Conservation (phyloP, 1,140 invertebrate genomes). For the Dolichoris vasculosae region DNA sequence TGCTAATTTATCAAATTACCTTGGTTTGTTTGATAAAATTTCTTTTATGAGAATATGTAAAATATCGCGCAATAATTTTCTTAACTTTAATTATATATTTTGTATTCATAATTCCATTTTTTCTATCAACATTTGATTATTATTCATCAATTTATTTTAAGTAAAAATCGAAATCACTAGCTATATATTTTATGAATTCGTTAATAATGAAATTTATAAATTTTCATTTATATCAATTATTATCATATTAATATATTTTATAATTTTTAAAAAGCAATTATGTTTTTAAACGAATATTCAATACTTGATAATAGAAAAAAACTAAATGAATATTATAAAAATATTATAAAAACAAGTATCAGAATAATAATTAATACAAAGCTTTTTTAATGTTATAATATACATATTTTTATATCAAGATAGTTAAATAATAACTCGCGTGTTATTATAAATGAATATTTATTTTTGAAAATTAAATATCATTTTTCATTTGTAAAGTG, state of each 20-base stretch:
- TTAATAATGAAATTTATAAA: too few relatives aligned
- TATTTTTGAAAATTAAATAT: background rate
- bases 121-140: background rate
- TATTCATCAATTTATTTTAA: background rate
- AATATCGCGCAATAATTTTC: slow-evolving; percentile 10
- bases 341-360: too few relatives aligned
- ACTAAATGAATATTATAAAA: too few relatives aligned
- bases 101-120: background rate
- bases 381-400: background rate
- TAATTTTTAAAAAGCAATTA: too few relatives aligned
- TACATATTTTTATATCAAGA: background rate
- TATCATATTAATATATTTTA: too few relatives aligned
- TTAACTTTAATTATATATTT: background rate
- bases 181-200: too few relatives aligned
- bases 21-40: slow-evolving; percentile 57
- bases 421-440: background rate
- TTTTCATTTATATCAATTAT: too few relatives aligned
- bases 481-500: background rate
- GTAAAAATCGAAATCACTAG: background rate
- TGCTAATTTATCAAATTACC: slow-evolving; percentile 66
- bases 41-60: slow-evolving; percentile 57
- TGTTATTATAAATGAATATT: background rate
- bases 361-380: too few relatives aligned
- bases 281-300: too few relatives aligned
- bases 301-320: too few relatives aligned